These are phyloP conservation scores for Deroptyus accipitrinus DNA, from an alignment of 2,113 vertebrate species.

Conservation along the genomic window DNA sequence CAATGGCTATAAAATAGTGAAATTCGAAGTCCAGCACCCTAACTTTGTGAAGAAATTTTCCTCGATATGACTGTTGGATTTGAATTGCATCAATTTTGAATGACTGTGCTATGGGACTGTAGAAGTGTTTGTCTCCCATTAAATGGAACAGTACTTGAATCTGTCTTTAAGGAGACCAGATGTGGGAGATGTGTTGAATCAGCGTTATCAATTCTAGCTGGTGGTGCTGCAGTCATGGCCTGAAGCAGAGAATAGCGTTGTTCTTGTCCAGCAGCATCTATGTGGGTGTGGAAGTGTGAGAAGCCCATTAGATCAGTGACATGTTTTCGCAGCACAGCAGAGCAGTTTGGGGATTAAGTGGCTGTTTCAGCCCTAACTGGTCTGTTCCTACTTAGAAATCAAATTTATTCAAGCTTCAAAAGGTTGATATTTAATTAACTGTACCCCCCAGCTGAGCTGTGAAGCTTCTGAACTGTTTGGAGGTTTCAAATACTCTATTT, in stretches of 20 bases:
- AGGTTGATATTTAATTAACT: slow-evolving; percentile 29
- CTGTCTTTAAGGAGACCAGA: not conserved
- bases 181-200: not conserved
- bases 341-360: not conserved
- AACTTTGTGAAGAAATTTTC: rapidly evolving
- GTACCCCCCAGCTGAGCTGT: not conserved
- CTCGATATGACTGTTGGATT: rapidly evolving
- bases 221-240: not conserved
- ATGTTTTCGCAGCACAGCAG: not conserved
- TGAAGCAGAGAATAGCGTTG: not conserved
- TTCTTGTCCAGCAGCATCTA: not conserved
- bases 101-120: not conserved
- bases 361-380: not conserved
- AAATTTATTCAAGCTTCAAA: slow-evolving; percentile 26
- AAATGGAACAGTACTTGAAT: not conserved
- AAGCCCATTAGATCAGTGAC: not conserved
- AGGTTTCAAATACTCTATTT: slow-evolving; percentile 8
- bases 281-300: not conserved
- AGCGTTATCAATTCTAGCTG: not conserved
- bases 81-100: rapidly evolving
- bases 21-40: not conserved
- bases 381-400: not conserved
- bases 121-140: not conserved
- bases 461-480: not conserved
- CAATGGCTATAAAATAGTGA: not conserved